Conservation (phyloP, 2,113 vertebrate genomes). For the Chlamydotis undulata region DNA sequence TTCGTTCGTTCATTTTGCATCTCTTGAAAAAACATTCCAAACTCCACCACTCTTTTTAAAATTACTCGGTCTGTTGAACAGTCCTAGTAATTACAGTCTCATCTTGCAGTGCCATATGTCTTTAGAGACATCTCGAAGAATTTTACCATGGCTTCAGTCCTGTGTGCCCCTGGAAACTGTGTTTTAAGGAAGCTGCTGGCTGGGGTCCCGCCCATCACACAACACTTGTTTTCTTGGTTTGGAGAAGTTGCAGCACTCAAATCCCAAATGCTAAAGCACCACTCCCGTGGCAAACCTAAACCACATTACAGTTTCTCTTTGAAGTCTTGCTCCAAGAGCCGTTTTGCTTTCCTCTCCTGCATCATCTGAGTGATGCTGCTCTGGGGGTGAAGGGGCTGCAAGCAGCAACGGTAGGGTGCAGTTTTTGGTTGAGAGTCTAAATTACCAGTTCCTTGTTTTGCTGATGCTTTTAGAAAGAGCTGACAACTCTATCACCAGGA, state of each 20-base stretch:
- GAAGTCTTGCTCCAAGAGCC: background rate
- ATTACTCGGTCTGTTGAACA: background rate
- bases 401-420: background rate
- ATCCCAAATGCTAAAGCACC: background rate
- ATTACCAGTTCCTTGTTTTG: background rate
- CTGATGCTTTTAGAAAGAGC: background rate
- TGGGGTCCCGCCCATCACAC: background rate
- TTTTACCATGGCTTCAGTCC: background rate
- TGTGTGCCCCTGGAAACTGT: background rate
- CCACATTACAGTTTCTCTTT: background rate
- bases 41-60: background rate
- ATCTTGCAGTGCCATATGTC: background rate
- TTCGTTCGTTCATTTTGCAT: background rate
- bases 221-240: background rate
- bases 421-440: background rate
- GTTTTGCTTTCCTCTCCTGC: background rate
- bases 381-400: background rate
- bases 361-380: background rate
- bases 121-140: conserved; percentile 10
- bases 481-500: background rate
- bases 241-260: background rate
- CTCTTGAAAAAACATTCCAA: background rate
- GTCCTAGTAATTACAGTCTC: background rate
- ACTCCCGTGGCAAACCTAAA: background rate
- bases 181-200: background rate